Evolutionary conservation across 2,888 invertebrate species (phyloP).

Genomic region (Cephus sareptanus): DNA sequence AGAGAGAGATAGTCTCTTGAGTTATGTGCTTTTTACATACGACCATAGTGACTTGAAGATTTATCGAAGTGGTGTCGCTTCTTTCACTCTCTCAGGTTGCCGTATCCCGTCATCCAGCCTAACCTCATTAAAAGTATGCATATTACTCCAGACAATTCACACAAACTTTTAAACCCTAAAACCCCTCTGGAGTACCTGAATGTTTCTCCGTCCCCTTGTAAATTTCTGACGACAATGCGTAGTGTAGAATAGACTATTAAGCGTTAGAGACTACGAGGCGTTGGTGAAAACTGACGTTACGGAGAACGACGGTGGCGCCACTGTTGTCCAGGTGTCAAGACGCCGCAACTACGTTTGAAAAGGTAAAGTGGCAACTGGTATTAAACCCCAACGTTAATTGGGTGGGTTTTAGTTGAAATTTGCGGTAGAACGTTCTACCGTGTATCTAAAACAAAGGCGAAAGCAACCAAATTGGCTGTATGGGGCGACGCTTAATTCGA

Average conservation of each 20-base stretch:
- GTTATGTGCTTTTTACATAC: not conserved
- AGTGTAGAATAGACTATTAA: not conserved
- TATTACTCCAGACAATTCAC: not conserved
- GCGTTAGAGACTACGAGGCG: not conserved
- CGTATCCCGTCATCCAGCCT: not conserved
- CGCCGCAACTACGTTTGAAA: not conserved
- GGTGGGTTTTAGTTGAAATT: not conserved
- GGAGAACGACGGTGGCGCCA: too few relatives aligned
- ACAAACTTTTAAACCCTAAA: not conserved
- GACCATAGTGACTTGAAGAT: not conserved
- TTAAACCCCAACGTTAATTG: not conserved
- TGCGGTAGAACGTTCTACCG: not conserved
- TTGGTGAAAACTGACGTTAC: too few relatives aligned
- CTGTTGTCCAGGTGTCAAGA: too few relatives aligned
- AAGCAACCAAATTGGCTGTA: not conserved
- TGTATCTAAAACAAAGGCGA: not conserved
- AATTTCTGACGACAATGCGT: too few relatives aligned
- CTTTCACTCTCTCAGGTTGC: not conserved
- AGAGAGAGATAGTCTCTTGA: not conserved
- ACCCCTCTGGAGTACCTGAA: not conserved
- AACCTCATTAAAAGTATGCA: not conserved
- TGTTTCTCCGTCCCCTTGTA: not conserved
- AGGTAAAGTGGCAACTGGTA: not conserved
- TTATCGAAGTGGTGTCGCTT: not conserved
- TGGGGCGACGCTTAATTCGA: not conserved